Percentiles rank a stretch among this genome's conserved stretches.
phyloP scores from a whole-genome alignment of 1,140 invertebrate species.

The Drosophila tani region DNA sequence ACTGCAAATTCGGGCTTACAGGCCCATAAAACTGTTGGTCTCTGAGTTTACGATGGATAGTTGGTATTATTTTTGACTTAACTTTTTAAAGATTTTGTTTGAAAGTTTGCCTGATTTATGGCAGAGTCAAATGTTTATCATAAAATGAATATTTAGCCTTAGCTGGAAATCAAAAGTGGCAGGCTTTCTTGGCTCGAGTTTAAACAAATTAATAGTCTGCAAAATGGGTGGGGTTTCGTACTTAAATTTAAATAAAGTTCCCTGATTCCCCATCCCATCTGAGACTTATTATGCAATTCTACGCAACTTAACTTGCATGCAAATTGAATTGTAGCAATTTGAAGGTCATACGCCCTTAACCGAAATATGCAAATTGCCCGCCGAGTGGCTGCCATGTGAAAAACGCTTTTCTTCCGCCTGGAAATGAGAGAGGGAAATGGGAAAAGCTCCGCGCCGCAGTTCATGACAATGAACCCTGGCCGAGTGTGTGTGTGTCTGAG shows the following conservation, averaged over 20 bases:
- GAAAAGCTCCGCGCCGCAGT: constrained; percentile 52
- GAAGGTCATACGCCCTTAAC: constrained; percentile 74
- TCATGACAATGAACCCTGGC: constrained; percentile 75
- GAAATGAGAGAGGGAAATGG: constrained; percentile 29
- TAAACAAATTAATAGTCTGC: too few relatives aligned
- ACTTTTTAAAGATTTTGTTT: background rate
- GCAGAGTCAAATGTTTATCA: background rate
- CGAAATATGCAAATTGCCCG: constrained; percentile 75
- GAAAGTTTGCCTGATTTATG: background rate
- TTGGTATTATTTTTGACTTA: background rate
- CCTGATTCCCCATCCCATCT: background rate
- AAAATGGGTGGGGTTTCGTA: too few relatives aligned
- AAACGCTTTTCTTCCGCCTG: constrained; percentile 71
- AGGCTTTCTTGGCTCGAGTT: too few relatives aligned
- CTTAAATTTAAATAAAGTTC: background rate
- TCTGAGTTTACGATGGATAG: constrained; percentile 1
- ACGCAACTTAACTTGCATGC: constrained; percentile 31
- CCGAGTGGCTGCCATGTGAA: constrained; percentile 59
- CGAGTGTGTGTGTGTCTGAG: constrained; percentile 16
- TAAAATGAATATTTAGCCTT: background rate
- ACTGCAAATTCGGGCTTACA: background rate
- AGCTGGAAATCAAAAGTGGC: background rate
- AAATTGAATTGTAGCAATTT: constrained; percentile 80
- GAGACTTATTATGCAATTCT: constrained; percentile 2
- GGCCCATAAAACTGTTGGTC: background rate